Conservation (phyloP, 92 coral and sea anemone genomes). For the Galaxea fascicularis region DNA sequence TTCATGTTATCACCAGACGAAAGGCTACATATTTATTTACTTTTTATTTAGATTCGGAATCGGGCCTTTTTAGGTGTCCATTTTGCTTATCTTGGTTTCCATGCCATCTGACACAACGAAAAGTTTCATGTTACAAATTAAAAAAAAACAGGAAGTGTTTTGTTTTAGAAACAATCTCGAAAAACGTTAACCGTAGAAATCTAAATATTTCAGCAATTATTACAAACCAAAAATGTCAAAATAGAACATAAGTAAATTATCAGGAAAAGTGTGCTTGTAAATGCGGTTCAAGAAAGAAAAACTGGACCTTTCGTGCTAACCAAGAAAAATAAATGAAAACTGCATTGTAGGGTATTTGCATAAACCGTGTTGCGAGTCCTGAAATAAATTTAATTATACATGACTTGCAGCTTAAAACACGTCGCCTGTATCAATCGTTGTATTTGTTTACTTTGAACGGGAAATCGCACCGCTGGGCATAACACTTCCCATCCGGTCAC, state of each 20-base stretch:
- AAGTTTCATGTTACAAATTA: neutral
- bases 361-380: neutral
- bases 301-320: neutral
- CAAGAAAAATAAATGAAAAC: neutral
- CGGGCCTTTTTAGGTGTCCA: neutral
- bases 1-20: neutral
- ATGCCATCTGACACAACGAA: neutral
- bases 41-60: neutral
- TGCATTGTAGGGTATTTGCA: constrained; percentile 2
- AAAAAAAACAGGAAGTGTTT: too few relatives aligned
- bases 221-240: neutral
- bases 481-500: neutral
- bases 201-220: neutral
- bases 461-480: neutral
- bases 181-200: neutral
- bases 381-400: neutral
- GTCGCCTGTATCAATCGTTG: neutral
- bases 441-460: neutral
- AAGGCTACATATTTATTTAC: constrained; percentile 1
- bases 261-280: too few relatives aligned
- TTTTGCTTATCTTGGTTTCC: neutral
- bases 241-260: neutral
- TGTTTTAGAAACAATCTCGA: too few relatives aligned
- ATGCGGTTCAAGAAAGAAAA: neutral
- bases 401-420: constrained; percentile 8